Conservation (phyloP, 2,113 vertebrate genomes). For the Xiphias gladius region DNA sequence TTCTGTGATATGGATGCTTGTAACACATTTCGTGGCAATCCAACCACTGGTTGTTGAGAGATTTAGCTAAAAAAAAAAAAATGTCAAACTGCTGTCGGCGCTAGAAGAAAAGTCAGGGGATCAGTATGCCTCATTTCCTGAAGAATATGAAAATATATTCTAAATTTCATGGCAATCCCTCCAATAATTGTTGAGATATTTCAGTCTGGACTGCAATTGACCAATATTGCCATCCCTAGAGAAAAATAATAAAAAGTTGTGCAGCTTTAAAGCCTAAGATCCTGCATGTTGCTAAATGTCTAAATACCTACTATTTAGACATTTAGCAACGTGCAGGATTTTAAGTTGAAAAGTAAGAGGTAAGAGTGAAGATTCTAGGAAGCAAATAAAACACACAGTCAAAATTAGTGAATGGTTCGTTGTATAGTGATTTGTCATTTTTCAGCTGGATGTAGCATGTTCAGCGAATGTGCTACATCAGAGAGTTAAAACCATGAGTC, state of each 20-base stretch:
- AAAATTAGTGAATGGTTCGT: conserved; percentile 17
- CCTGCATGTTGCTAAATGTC: no score
- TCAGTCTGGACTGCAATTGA: not conserved
- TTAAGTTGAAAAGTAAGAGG: not conserved
- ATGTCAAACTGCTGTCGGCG: no score
- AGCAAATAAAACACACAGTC: conserved; percentile 29
- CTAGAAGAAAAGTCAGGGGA: no score
- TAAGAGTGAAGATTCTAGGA: not conserved
- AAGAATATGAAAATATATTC: no score
- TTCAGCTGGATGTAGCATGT: not conserved
- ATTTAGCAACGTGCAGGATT: not conserved
- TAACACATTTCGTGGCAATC: no score
- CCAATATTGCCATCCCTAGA: not conserved
- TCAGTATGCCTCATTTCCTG: not conserved
- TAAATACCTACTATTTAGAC: not conserved
- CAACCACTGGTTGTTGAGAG: no score
- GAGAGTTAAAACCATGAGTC: conserved; percentile 33
- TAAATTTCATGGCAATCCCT: not conserved
- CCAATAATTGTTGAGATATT: not conserved
- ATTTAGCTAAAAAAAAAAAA: no score
- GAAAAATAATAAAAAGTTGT: not conserved
- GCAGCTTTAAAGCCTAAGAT: not conserved
- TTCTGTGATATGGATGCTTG: no score
- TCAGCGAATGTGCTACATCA: conserved; percentile 32
- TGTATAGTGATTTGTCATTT: conserved; percentile 15